These are phyloP conservation scores for Ernsta delagoae DNA, from an alignment of 2,888 invertebrate species.

Conservation along the genomic window DNA sequence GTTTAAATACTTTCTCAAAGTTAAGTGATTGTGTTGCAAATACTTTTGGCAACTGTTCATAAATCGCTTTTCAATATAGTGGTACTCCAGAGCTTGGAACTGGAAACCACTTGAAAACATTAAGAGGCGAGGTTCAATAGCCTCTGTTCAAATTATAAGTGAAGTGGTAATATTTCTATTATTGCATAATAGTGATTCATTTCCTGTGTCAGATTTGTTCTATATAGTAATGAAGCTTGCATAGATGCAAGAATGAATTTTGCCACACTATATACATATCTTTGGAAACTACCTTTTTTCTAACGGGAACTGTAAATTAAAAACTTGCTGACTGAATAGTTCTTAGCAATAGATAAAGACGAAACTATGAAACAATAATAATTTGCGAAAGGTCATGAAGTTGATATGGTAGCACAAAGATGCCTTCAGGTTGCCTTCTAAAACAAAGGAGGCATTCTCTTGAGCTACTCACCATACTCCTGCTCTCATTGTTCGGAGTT, in stretches of 20 bases:
- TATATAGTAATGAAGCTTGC: no score
- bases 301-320: background rate
- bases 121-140: slow-evolving; percentile 29
- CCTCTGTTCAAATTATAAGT: slow-evolving; percentile 30
- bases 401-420: slow-evolving; percentile 56
- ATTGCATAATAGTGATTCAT: slow-evolving; percentile 30
- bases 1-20: slow-evolving; percentile 22
- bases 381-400: slow-evolving; percentile 49
- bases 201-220: background rate
- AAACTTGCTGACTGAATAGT: background rate
- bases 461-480: slow-evolving; percentile 30
- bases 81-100: slow-evolving; percentile 22
- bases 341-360: slow-evolving; percentile 11
- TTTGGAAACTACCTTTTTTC: background rate
- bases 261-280: no score
- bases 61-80: slow-evolving; percentile 22
- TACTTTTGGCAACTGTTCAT: slow-evolving; percentile 35
- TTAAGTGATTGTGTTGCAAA: slow-evolving; percentile 34
- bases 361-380: slow-evolving; percentile 33
- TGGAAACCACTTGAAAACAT: slow-evolving; percentile 27
- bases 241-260: no score
- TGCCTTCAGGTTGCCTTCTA: slow-evolving; percentile 57
- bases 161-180: slow-evolving; percentile 26
- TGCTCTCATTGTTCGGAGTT: slow-evolving; percentile 23
- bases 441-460: slow-evolving; percentile 33